Evolutionary conservation across 2,113 vertebrate genomes (phyloP).

Genomic region (Onychostoma macrolepis): DNA sequence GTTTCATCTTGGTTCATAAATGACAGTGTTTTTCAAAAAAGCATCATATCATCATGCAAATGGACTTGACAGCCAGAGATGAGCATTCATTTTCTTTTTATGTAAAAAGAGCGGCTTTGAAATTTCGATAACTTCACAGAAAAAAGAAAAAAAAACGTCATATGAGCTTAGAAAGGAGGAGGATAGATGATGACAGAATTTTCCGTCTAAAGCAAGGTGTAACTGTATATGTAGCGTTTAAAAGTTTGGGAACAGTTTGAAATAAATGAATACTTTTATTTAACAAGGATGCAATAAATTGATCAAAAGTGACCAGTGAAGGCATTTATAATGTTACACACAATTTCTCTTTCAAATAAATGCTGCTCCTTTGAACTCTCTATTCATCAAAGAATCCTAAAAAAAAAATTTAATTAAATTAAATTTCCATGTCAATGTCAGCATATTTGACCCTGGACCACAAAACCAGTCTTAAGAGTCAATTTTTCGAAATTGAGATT

Average conservation of each 20-base stretch:
- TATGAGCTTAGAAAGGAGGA: background rate
- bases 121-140: background rate
- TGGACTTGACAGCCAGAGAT: background rate
- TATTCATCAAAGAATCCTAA: background rate
- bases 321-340: background rate
- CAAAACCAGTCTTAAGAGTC: too few relatives aligned
- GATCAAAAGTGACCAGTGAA: background rate
- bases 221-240: background rate
- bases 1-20: constrained; percentile 11
- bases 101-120: background rate
- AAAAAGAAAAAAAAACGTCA: background rate
- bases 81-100: constrained; percentile 9
- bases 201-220: background rate
- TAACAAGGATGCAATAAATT: background rate
- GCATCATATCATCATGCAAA: constrained; percentile 16
- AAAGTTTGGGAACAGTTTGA: background rate
- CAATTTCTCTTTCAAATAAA: background rate
- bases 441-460: too few relatives aligned
- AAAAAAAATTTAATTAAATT: too few relatives aligned
- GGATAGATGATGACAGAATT: background rate
- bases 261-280: background rate
- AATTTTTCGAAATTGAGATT: too few relatives aligned
- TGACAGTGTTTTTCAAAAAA: background rate
- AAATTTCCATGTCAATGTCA: background rate
- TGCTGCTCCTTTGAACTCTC: background rate